These are phyloP conservation scores for Poeciliopsis infans DNA, from an alignment of 2,797 vertebrate genomes.

Conservation along the genomic window DNA sequence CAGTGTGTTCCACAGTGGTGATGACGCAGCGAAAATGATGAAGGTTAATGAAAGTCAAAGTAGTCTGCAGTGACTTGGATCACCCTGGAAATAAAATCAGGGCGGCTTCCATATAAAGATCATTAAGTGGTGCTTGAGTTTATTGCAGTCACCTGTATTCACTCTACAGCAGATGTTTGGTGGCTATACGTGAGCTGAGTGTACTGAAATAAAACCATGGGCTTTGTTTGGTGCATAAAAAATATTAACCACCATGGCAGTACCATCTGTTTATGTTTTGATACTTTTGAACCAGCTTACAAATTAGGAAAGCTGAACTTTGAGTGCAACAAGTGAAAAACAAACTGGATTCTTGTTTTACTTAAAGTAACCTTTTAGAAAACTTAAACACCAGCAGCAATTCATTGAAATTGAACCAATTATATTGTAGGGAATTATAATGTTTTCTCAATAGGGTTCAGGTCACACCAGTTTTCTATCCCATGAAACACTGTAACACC, in stretches of 20 bases:
- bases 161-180: conserved; percentile 11
- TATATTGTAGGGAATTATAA: too few species aligned
- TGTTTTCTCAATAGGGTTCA: background rate
- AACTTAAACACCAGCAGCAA: background rate
- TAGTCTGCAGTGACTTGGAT: conserved; percentile 21
- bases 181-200: background rate
- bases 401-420: background rate
- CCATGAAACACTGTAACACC: background rate
- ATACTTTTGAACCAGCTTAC: background rate
- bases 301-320: background rate
- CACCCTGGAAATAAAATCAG: conserved; percentile 25
- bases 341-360: background rate
- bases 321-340: background rate
- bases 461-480: background rate
- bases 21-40: conserved; percentile 55
- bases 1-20: conserved; percentile 32
- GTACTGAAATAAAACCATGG: conserved; percentile 4
- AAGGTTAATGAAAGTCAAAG: conserved; percentile 70
- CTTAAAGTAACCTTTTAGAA: background rate
- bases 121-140: conserved; percentile 12
- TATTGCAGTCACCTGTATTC: conserved; percentile 17
- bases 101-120: conserved; percentile 23
- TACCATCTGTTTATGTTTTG: background rate
- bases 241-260: background rate
- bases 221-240: background rate